Percentiles rank a stretch among this genome's conserved stretches.
These are phyloP conservation scores for Euschistus heros DNA, from an alignment of 1,140 invertebrate species.

Conservation along the genomic window DNA sequence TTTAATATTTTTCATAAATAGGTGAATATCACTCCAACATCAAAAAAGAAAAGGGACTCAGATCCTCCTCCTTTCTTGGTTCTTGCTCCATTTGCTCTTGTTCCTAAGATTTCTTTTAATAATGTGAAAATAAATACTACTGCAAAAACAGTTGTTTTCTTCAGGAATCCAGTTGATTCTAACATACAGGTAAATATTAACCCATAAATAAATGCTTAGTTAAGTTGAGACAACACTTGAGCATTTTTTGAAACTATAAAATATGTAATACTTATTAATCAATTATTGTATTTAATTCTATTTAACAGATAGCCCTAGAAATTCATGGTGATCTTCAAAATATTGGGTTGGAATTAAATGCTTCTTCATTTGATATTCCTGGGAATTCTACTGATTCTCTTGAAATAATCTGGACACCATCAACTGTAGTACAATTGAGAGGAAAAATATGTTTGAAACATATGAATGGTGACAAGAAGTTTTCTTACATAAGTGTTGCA, in stretches of 20 bases:
- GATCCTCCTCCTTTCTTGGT: background rate
- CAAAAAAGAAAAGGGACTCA: background rate
- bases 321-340: background rate
- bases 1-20: background rate
- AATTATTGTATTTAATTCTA: no score
- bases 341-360: background rate
- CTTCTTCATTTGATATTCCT: background rate
- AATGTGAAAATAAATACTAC: background rate
- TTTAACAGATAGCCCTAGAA: background rate
- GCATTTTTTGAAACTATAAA: no score
- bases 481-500: constrained; percentile 1
- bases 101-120: background rate
- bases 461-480: constrained; percentile 4
- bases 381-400: background rate
- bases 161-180: background rate
- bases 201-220: no score
- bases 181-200: no score
- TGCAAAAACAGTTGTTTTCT: background rate
- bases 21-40: background rate
- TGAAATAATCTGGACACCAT: background rate
- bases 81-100: constrained; percentile 6
- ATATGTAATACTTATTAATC: no score
- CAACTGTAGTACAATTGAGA: background rate
- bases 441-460: constrained; percentile 5
- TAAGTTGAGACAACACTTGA: no score